Evolutionary conservation across 2,888 invertebrate genomes (phyloP), one percentile per base, ranked within the genome.

Genomic region (Leucozona laternaria): DNA sequence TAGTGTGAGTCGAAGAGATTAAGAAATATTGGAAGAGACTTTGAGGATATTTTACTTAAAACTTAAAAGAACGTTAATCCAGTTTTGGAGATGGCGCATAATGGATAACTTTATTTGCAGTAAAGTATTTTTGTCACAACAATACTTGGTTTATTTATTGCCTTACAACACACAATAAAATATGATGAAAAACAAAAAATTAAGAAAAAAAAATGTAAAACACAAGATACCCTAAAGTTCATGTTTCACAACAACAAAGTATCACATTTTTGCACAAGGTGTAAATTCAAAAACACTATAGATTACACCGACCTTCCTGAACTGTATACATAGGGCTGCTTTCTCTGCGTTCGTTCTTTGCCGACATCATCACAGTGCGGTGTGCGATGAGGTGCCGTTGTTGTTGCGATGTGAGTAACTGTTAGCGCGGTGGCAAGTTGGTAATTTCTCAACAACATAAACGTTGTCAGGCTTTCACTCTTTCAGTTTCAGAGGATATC

Each of bases 371-470:
- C 31, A 31, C 31, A 31, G 31, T 31, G 31, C 2, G 7, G 31
- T 31, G 31, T 31, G 31, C 31, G 31, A 31, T 31, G 31, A 31
- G 8, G 31, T 31, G 31, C 7, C 40, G 34, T 37, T 37, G 31
- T 31, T 31, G 31, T 7, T 31, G 15, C 25, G 4, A 28, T 28
- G n/a, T 28, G 15, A n/a, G n/a, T n/a, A n/a, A n/a, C n/a, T 53
- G 25, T 53, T 8, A 31, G 5, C 5, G 13, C 25, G 13, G 13
- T n/a, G 2, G 53, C 57, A 66, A 57, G 66, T 57, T 66, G 76
- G 55, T 76, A 48, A 68, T 76, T 66, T 76, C 22, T 76, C 57
- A 76, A 76, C 66, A 76, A 48, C 34, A 34, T 58, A 66, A 66
- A 76, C 57, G 76, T 57, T 57, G 53, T 66, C 66, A 76, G 55